Conservation (phyloP, 92 coral and sea anemone species). For the Epizoanthus fatuus region DNA sequence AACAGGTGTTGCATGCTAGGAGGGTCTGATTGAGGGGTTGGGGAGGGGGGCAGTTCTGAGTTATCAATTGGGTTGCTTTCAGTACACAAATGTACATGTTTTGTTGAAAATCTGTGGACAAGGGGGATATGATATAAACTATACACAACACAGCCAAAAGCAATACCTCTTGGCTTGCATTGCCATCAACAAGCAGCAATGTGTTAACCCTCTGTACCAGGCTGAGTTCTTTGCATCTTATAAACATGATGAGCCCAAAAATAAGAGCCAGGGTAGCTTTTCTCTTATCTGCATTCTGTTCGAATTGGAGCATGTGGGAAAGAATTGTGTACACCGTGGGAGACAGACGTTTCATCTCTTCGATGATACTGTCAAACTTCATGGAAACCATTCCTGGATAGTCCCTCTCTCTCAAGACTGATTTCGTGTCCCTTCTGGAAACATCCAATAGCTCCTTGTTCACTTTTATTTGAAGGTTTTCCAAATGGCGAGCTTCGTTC, state of each 20-base stretch:
- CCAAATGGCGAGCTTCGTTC: slow-evolving; percentile 42
- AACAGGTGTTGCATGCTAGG: no score
- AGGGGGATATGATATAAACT: no score
- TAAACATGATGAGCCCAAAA: slow-evolving; percentile 24
- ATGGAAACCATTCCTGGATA: slow-evolving; percentile 47
- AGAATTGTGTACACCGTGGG: slow-evolving; percentile 36
- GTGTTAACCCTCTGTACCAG: slow-evolving; percentile 31
- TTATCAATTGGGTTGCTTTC: no score
- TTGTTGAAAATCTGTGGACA: no score
- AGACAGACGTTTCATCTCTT: slow-evolving; percentile 25
- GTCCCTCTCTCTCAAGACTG: slow-evolving; percentile 41
- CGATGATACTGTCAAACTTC: slow-evolving; percentile 26
- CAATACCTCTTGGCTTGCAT: slow-evolving; percentile 45
- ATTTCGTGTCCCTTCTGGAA: slow-evolving; percentile 61
- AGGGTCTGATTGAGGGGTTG: no score
- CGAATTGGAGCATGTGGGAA: slow-evolving; percentile 29
- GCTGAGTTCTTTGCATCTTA: slow-evolving; percentile 34
- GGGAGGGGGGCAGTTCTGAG: no score
- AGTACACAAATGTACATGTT: no score
- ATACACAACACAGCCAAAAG: no score
- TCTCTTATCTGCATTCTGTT: slow-evolving; percentile 24
- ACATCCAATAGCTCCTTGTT: slow-evolving; percentile 66
- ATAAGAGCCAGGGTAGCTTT: slow-evolving; percentile 50
- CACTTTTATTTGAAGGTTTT: slow-evolving; percentile 36
- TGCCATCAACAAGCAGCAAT: slow-evolving; percentile 45